Evolutionary conservation across 2,797 vertebrate genomes (phyloP), one percentile per base, ranked within the genome.

Genomic region (Halcyon leucocephala): DNA sequence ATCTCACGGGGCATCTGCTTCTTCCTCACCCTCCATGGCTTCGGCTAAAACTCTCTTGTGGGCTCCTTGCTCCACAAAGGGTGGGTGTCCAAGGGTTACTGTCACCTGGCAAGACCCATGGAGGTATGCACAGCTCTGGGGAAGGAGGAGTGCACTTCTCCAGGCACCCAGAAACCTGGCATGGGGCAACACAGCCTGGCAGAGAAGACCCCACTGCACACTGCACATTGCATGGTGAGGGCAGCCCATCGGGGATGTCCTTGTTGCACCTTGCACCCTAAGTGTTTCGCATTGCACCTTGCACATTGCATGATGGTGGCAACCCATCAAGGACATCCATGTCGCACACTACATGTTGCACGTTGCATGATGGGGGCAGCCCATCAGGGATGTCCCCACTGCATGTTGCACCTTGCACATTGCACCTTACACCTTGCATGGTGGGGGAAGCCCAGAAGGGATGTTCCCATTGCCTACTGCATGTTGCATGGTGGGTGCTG

Each of bases 1-100:
- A 60, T 62, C 89, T 85, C 89, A 54, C 64, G 51, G 86, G 82
- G 85, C 93, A 62, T 67, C 92, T 94, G 88, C 87, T 88, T 33
- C 12, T 25, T 72, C 55, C 39, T 10, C 62, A 58, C 62, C 62
- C 70, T 91, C 46, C 14, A 1, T 0, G 5, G 58, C 70, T 82
- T 14, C 71, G 48, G 61, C 60, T 71, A 14, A 48, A 86, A 81
- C 25, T 15, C 28, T 73, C 93, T 85, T 0, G 0, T 5, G 0
- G 71, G 52, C 66, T 86, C 44, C 74, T 17, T 3, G 66, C 49
- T 52, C 26, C 0, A 0, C 52, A 62, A 6, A 73, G 39, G 20
- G 31, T 1, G 12, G 41, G 28, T 3, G 12, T 16, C 55, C 61
- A 4, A 21, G 8, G 60, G 42, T 7, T 57, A 26, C 0, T 1